Evolutionary conservation across 2,797 vertebrate species (phyloP).

Genomic region (Macropodus opercularis): DNA sequence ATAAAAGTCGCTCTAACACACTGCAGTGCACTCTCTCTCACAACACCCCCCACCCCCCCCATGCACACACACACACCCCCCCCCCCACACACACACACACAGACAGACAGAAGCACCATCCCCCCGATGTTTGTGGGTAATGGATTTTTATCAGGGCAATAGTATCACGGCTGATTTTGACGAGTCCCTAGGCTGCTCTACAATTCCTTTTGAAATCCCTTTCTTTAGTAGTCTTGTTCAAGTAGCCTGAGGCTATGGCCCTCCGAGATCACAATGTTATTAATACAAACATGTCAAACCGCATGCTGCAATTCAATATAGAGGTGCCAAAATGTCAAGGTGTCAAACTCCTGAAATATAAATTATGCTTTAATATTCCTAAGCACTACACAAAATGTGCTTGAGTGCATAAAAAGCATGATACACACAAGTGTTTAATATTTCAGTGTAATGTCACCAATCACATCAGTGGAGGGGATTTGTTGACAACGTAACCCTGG

Average conservation of each 20-base stretch:
- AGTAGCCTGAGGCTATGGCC: constrained; percentile 85
- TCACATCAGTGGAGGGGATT: constrained; percentile 46
- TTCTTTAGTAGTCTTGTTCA: constrained; percentile 86
- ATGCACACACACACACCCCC: too few species aligned
- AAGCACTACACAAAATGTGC: constrained; percentile 77
- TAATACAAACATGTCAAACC: constrained; percentile 88
- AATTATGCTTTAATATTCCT: constrained; percentile 84
- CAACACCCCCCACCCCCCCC: too few species aligned
- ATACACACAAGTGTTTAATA: constrained; percentile 66
- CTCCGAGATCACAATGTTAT: constrained; percentile 87
- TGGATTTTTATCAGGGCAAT: constrained; percentile 85
- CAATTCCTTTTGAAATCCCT: constrained; percentile 87
- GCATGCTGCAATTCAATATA: constrained; percentile 86
- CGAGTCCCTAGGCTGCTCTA: constrained; percentile 84
- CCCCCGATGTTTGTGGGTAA: constrained; percentile 78
- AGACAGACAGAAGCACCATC: constrained; percentile 50
- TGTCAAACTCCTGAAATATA: constrained; percentile 85
- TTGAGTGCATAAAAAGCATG: constrained; percentile 69
- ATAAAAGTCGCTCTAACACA: constrained; percentile 20
- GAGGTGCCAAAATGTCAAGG: constrained; percentile 85
- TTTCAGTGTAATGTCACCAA: constrained; percentile 73
- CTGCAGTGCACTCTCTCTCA: constrained; percentile 4
- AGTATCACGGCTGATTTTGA: constrained; percentile 84
- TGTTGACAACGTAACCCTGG: constrained; percentile 43
- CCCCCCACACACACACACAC: constrained; percentile 32